Percentiles rank a stretch among this genome's conserved stretches.
Evolutionary conservation across 2,113 vertebrate genomes (phyloP).

Genomic region (Onychorhynchus coronatus): DNA sequence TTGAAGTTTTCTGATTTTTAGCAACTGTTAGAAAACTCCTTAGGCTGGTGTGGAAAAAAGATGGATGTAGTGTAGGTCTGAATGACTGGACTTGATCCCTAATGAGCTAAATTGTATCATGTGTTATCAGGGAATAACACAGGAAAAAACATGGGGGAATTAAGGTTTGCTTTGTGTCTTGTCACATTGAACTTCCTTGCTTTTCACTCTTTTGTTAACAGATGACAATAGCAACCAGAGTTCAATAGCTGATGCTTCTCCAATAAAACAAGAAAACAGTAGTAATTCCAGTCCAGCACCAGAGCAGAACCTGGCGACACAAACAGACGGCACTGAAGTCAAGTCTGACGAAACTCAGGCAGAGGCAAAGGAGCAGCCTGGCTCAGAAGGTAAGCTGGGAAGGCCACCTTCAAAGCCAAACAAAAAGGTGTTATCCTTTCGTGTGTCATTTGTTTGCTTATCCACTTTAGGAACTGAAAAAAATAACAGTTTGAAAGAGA

Average conservation of each 20-base stretch:
- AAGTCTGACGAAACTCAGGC: constrained; percentile 83
- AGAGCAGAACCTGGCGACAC: constrained; percentile 75
- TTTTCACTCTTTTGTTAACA: constrained; percentile 40
- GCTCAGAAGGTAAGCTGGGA: constrained; percentile 78
- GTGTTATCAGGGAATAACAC: background rate
- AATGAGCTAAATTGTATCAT: background rate
- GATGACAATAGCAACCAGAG: constrained; percentile 99
- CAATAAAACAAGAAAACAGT: constrained; percentile 94
- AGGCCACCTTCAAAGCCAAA: background rate
- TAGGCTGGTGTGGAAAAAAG: background rate
- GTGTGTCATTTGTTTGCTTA: background rate
- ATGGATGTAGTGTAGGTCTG: background rate
- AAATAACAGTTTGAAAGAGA: background rate
- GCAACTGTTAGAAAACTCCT: background rate
- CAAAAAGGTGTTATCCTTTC: background rate
- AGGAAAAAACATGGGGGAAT: background rate
- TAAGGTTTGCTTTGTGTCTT: background rate
- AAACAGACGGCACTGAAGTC: constrained; percentile 77
- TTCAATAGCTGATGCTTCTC: constrained; percentile 94
- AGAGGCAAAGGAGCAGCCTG: constrained; percentile 80
- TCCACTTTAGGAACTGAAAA: background rate
- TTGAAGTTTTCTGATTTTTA: background rate
- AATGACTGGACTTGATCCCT: background rate
- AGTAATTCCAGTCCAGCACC: constrained; percentile 92
- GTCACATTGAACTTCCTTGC: background rate